These are phyloP conservation scores for Clarias laeviceps DNA, from an alignment of 2,797 vertebrate genomes.

Conservation along the genomic window DNA sequence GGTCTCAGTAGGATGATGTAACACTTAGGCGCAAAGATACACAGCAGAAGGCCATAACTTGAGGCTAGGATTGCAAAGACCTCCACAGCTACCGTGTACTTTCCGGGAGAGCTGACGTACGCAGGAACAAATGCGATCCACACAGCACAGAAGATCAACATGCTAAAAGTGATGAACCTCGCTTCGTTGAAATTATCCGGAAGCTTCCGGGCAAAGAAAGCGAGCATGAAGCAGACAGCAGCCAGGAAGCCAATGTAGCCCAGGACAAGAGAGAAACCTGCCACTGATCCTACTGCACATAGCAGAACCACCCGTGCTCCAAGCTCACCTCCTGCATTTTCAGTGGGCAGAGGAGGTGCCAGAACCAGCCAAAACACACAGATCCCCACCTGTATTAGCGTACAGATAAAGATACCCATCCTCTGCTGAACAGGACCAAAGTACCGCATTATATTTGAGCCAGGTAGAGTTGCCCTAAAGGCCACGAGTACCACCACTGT, in stretches of 20 bases:
- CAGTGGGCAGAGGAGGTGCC: conserved; percentile 56
- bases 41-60: conserved; percentile 68
- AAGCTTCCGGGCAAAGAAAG: conserved; percentile 67
- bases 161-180: conserved; percentile 72
- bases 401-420: conserved; percentile 59
- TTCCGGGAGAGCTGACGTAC: conserved; percentile 72
- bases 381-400: conserved; percentile 64
- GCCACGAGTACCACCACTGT: conserved; percentile 63
- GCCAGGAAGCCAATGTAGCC: conserved; percentile 68
- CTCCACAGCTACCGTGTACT: conserved; percentile 71
- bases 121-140: conserved; percentile 73
- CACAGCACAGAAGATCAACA: conserved; percentile 73
- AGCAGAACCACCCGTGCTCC: conserved; percentile 66
- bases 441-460: conserved; percentile 59
- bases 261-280: conserved; percentile 68
- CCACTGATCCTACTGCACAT: conserved; percentile 67
- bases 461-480: conserved; percentile 59
- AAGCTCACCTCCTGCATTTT: conserved; percentile 52
- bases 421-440: conserved; percentile 63
- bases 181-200: conserved; percentile 72
- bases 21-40: conserved; percentile 71
- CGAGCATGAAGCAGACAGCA: conserved; percentile 62
- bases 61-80: conserved; percentile 73
- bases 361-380: conserved; percentile 60
- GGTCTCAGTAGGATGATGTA: conserved; percentile 69